Percentiles rank a stretch among this genome's conserved stretches.
phyloP scores from a whole-genome alignment of 2,888 invertebrate species.

The Octodonta nipae region DNA sequence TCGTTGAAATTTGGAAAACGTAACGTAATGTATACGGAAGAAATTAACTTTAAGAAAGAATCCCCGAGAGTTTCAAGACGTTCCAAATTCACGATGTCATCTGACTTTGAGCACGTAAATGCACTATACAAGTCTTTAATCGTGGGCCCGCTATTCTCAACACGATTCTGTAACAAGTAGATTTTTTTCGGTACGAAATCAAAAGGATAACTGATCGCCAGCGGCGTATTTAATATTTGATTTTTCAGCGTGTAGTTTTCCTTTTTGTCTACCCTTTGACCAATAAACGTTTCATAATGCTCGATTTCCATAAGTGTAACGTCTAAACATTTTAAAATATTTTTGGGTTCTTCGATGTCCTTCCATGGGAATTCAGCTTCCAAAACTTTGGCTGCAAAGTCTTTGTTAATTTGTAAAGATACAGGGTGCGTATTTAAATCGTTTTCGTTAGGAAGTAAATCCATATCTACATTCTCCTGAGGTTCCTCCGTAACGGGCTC shows the following conservation, averaged over 20 bases:
- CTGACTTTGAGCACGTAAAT: conserved; percentile 55
- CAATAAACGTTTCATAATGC: conserved; percentile 53
- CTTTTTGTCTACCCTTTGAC: background rate
- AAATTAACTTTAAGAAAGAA: conserved; percentile 70
- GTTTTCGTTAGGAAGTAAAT: background rate
- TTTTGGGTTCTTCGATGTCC: conserved; percentile 48
- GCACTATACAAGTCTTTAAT: conserved; percentile 43
- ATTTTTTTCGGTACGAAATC: conserved; percentile 17
- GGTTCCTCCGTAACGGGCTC: conserved; percentile 8
- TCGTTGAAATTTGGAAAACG: conserved; percentile 57
- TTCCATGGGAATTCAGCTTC: conserved; percentile 37
- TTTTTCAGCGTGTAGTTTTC: conserved; percentile 13
- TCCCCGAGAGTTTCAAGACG: conserved; percentile 80
- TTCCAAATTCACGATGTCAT: conserved; percentile 69
- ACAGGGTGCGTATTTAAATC: background rate
- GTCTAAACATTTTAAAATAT: conserved; percentile 48
- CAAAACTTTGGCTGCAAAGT: conserved; percentile 35
- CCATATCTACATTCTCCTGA: background rate
- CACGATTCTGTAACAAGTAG: conserved; percentile 12
- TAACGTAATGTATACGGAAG: conserved; percentile 58
- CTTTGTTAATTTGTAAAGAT: conserved; percentile 20
- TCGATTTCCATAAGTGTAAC: conserved; percentile 54
- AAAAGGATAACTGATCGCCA: conserved; percentile 25
- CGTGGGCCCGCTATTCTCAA: conserved; percentile 35
- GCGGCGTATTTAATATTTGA: conserved; percentile 12